These are phyloP conservation scores for Fragum sueziense DNA, from an alignment of 2,888 invertebrate species.

Conservation along the genomic window DNA sequence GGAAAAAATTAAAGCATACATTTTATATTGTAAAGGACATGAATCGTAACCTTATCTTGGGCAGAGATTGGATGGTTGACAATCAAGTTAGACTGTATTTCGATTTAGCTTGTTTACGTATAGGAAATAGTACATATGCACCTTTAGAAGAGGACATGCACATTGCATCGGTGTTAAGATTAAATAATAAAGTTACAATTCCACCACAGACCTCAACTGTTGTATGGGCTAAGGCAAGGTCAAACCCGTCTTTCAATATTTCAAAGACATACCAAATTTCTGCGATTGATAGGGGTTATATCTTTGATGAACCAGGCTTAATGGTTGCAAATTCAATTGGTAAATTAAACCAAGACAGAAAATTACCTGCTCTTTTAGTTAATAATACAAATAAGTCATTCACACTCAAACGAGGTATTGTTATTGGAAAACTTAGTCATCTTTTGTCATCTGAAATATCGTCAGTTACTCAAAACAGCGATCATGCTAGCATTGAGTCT, in stretches of 20 bases:
- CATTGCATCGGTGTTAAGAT: no score
- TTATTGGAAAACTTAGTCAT: background rate
- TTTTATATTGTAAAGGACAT: conserved; percentile 16
- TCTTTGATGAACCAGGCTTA: conserved; percentile 19
- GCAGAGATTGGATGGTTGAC: no score
- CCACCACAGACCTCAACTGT: background rate
- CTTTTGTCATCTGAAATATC: background rate
- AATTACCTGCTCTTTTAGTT: background rate
- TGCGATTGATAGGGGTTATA: background rate
- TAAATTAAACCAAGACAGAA: background rate
- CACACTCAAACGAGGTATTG: background rate
- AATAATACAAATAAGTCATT: no score
- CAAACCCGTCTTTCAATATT: background rate
- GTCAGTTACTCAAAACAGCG: background rate
- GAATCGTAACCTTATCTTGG: no score
- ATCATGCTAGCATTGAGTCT: background rate
- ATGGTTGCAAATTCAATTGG: conserved; percentile 14
- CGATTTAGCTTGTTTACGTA: conserved; percentile 12
- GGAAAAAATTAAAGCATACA: conserved; percentile 9
- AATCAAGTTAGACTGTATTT: conserved; percentile 10
- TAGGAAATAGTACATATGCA: background rate
- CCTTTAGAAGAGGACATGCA: background rate
- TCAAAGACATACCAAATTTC: no score
- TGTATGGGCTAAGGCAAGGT: background rate
- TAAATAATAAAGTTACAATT: no score